phyloP scores from a whole-genome alignment of 2,113 vertebrate genomes.

The Rhizomys pruinosus region DNA sequence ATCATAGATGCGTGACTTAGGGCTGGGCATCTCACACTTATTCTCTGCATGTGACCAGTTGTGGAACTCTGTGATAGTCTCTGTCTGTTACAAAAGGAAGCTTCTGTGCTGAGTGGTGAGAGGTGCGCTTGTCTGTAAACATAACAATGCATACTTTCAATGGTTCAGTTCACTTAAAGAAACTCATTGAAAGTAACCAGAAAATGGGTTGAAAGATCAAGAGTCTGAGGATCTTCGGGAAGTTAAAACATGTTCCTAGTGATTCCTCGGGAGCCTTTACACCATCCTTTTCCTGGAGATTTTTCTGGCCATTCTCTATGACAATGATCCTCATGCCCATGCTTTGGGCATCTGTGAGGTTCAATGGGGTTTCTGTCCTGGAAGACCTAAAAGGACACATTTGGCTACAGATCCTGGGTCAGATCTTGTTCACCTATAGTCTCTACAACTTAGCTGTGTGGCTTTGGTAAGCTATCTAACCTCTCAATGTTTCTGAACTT shows the following conservation, averaged over 20 bases:
- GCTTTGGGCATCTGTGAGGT: background rate
- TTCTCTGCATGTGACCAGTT: no score
- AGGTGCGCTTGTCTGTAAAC: no score
- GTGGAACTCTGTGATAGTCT: no score
- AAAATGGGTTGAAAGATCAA: background rate
- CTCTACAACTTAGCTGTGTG: background rate
- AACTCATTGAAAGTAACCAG: background rate
- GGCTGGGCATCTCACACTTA: no score
- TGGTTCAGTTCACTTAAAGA: no score
- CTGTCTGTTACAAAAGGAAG: no score
- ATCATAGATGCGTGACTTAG: no score
- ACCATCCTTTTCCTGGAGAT: background rate
- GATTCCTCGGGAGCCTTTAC: background rate
- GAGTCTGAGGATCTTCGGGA: background rate
- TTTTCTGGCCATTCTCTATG: background rate
- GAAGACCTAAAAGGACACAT: background rate
- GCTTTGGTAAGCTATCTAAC: background rate
- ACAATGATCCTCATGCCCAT: background rate
- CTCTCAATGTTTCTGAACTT: background rate
- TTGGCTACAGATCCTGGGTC: background rate
- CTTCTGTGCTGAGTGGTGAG: background rate
- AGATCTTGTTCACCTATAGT: background rate
- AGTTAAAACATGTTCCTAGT: background rate
- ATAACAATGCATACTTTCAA: no score
- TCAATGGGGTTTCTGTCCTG: rapidly evolving